A percentile compares a stretch with the other conserved stretches of the same genome.
phyloP scores from a whole-genome alignment of 2,888 invertebrate species.

The Zonitis immaculata region DNA sequence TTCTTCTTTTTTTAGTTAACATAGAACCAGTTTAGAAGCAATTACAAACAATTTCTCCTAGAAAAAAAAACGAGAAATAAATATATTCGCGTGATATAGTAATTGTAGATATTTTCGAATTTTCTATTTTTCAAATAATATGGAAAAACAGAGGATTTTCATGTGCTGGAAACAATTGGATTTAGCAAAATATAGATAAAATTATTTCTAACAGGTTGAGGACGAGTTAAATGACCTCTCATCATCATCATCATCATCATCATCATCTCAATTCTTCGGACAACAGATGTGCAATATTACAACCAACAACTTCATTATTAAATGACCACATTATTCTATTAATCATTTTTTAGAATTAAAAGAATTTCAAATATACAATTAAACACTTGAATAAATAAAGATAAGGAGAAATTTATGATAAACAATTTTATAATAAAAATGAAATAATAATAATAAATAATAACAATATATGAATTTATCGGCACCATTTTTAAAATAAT shows the following conservation, averaged over 20 bases:
- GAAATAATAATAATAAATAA: too few relatives aligned
- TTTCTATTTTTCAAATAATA: too few relatives aligned
- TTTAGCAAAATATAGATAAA: neutral
- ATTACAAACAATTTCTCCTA: too few relatives aligned
- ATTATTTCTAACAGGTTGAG: constrained; percentile 6
- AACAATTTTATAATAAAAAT: neutral
- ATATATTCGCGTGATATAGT: too few relatives aligned
- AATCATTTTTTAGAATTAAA: neutral
- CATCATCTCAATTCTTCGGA: neutral
- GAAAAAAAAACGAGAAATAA: too few relatives aligned
- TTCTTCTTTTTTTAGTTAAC: too few relatives aligned
- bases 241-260: neutral
- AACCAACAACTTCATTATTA: neutral
- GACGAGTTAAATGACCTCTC: constrained; percentile 4
- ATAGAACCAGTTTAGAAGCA: too few relatives aligned
- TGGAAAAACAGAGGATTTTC: too few relatives aligned
- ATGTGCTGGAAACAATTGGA: too few relatives aligned
- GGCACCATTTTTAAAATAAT: too few relatives aligned
- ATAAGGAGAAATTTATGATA: neutral
- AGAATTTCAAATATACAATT: neutral
- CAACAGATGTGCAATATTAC: constrained; percentile 1
- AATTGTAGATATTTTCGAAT: too few relatives aligned
- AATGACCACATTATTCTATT: neutral
- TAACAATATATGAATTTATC: too few relatives aligned
- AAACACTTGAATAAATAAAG: neutral